Evolutionary conservation across 2,888 invertebrate genomes (phyloP).

Genomic region (Tipula confusa): DNA sequence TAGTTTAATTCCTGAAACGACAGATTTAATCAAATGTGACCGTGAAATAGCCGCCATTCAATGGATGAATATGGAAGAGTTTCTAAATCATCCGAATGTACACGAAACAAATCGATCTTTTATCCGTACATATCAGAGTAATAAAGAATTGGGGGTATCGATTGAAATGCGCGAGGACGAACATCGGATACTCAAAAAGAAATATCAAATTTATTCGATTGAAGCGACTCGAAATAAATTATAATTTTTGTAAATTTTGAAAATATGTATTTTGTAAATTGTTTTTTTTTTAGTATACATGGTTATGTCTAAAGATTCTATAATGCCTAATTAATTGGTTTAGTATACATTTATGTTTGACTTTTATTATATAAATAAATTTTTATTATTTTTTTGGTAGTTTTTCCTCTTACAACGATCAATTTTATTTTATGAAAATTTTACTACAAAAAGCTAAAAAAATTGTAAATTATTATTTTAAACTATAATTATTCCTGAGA

Average conservation of each 20-base stretch:
- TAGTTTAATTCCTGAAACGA: slow-evolving; percentile 61
- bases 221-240: slow-evolving; percentile 36
- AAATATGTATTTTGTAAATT: neutral
- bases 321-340: neutral
- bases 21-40: slow-evolving; percentile 63
- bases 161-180: slow-evolving; percentile 55
- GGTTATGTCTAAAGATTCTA: neutral
- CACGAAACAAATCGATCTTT: slow-evolving; percentile 67
- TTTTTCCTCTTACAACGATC: neutral
- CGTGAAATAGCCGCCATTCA: slow-evolving; percentile 71
- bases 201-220: slow-evolving; percentile 45
- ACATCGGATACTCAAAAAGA: slow-evolving; percentile 45
- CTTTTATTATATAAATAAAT: neutral
- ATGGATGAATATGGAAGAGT: slow-evolving; percentile 81
- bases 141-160: slow-evolving; percentile 57
- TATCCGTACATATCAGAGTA: slow-evolving; percentile 62
- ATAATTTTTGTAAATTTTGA: neutral
- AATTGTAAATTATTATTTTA: neutral
- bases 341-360: slow-evolving; percentile 13
- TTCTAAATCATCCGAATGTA: slow-evolving; percentile 64
- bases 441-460: neutral
- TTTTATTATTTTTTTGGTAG: neutral
- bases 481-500: slow-evolving; percentile 8
- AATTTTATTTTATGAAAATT: neutral
- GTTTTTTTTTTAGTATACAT: neutral